These are phyloP conservation scores for Mallateleia sp. DNA, from an alignment of 2,888 invertebrate species.

Conservation along the genomic window DNA sequence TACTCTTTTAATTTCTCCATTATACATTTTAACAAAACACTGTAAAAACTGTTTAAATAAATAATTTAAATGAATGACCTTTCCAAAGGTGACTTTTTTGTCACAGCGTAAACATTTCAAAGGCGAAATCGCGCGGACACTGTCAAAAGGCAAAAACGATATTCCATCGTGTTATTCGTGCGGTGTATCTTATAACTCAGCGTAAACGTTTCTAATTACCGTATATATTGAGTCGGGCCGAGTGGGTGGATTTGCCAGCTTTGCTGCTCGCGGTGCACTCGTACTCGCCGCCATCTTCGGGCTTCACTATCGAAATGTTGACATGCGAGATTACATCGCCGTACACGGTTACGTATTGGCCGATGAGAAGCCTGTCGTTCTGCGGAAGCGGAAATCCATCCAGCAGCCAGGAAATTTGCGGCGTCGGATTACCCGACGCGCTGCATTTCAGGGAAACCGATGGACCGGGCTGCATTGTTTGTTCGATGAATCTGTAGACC, in stretches of 20 bases:
- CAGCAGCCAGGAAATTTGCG: slow-evolving; percentile 90
- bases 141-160: not conserved
- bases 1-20: too few relatives aligned
- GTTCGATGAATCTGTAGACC: slow-evolving; percentile 90
- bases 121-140: not conserved
- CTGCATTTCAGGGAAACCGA: slow-evolving; percentile 90
- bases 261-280: slow-evolving; percentile 90
- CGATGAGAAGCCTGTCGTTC: slow-evolving; percentile 90
- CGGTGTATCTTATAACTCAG: slow-evolving; percentile 19
- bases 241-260: slow-evolving; percentile 90
- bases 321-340: slow-evolving; percentile 90
- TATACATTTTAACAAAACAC: too few relatives aligned
- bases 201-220: slow-evolving; percentile 90
- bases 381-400: slow-evolving; percentile 90
- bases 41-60: too few relatives aligned
- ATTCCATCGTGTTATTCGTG: not conserved
- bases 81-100: too few relatives aligned
- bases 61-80: too few relatives aligned
- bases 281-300: slow-evolving; percentile 91
- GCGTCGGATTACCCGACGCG: slow-evolving; percentile 90
- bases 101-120: not conserved
- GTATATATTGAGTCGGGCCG: slow-evolving; percentile 91
- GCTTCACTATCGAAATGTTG: slow-evolving; percentile 89
- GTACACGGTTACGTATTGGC: slow-evolving; percentile 90
- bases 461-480: slow-evolving; percentile 90